Evolutionary conservation across 2,113 vertebrate species (phyloP), one percentile per base, ranked within the genome.

Genomic region (Phaetusa simplex): DNA sequence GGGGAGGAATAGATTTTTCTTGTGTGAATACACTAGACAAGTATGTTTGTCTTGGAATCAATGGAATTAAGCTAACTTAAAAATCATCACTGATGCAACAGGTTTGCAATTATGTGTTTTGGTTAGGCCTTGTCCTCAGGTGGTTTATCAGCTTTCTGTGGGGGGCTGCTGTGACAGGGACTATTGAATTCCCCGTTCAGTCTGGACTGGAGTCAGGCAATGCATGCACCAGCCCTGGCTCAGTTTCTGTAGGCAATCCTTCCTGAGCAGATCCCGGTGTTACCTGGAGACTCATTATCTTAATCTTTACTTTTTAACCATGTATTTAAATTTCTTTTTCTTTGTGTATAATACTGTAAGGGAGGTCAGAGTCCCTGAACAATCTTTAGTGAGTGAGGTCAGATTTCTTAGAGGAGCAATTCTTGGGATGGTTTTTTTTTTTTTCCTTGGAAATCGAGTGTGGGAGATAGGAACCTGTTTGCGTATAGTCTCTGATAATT

Each of bases 41-140:
- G 2, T 61, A 42, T 73, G 52, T 84, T 89, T 59, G 38, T 77
- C 40, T 83, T 56, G 9, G 30, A 67, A 45, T 81, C 23, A 86
- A 14, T 79, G 42, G 27, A 86, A 79, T 82, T 65, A 81, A 86
- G 36, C 30, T 82, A 71, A 71, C 15, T 78, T 58, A 58, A 82
- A 72, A 61, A 61, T 61, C n/a, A 16, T 38, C 13, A 13, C 13
- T 69, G 61, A 43, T 87, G 36, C 36, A 26, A 69, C 30, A 30
- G 17, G 12, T 72, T 64, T 92, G n/a, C 69, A 82, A 1, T 72
- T 82, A 26, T 5, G 15, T 5, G 58, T 80, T 67, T 50, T 74
- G 8, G 6, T 65, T 73, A 61, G 34, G 30, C 8, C 17, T 47
- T 2, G 4, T 38, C 38, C 12, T 59, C 0, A 1, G 5, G 10